A percentile compares a stretch with the other conserved stretches of the same genome.
Evolutionary conservation across 2,113 vertebrate species (phyloP).

Genomic region (Dromaius novaehollandiae): DNA sequence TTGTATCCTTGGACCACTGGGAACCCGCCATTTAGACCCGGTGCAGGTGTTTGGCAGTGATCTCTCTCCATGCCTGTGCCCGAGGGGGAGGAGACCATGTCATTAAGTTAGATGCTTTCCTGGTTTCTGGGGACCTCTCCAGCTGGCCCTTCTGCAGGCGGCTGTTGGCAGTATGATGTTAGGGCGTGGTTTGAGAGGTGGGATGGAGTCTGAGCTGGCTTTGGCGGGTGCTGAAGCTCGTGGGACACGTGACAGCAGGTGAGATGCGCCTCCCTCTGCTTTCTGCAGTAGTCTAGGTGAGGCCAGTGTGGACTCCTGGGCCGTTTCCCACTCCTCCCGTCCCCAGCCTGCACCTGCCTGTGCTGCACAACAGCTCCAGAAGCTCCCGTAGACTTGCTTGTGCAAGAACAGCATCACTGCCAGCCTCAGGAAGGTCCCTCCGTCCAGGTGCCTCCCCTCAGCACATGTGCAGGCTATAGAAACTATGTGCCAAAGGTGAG

Average conservation of each 20-base stretch:
- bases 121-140: not conserved
- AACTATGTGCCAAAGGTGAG: not conserved
- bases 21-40: not conserved
- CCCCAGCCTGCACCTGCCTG: not conserved
- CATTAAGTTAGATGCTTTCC: not conserved
- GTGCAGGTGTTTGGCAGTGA: not conserved
- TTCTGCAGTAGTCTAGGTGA: not conserved
- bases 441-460: not conserved
- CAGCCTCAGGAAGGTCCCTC: not conserved
- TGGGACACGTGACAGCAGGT: not conserved
- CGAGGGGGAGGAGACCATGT: fast-evolving
- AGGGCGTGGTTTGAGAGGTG: not conserved
- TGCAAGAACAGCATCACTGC: not conserved
- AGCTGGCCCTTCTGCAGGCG: not conserved
- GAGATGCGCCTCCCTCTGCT: fast-evolving
- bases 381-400: not conserved
- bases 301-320: not conserved
- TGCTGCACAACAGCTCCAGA: fast-evolving
- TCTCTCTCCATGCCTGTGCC: not conserved
- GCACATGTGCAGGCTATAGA: fast-evolving
- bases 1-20: not conserved
- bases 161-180: not conserved
- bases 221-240: not conserved
- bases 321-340: not conserved
- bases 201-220: not conserved